Percentiles rank a stretch among this genome's conserved stretches.
These are phyloP conservation scores for Camponotus floridanus DNA, from an alignment of 1,140 invertebrate genomes.

Conservation along the genomic window DNA sequence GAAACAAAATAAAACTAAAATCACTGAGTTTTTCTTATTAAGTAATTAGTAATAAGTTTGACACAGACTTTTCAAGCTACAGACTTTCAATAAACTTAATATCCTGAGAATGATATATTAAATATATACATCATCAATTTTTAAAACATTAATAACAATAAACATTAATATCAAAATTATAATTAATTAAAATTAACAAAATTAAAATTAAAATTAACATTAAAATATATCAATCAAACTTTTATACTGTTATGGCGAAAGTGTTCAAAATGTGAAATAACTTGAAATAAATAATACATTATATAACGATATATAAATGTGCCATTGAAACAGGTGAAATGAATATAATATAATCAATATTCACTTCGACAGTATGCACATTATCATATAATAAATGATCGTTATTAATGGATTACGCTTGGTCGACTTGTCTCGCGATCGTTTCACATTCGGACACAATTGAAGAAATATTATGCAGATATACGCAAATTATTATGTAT, in stretches of 20 bases:
- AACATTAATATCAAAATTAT: no score
- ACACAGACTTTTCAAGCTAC: no score
- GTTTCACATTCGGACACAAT: not conserved
- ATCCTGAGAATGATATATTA: not conserved
- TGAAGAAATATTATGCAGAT: not conserved
- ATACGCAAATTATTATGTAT: not conserved
- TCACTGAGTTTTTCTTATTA: not conserved
- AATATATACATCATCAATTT: not conserved
- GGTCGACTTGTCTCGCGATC: not conserved
- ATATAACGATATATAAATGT: not conserved
- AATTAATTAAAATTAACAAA: no score
- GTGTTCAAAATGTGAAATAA: not conserved
- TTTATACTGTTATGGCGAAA: not conserved
- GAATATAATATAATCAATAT: not conserved
- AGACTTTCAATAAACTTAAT: not conserved
- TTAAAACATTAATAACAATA: no score
- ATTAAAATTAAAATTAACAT: not conserved
- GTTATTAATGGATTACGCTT: not conserved
- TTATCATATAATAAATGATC: constrained; percentile 1
- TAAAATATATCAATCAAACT: not conserved
- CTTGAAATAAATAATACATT: not conserved
- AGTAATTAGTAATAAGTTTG: not conserved
- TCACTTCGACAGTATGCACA: not conserved
- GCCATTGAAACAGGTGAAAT: not conserved
- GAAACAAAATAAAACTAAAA: not conserved